Conservation (phyloP, 2,113 vertebrate genomes). For the Lophius piscatorius region DNA sequence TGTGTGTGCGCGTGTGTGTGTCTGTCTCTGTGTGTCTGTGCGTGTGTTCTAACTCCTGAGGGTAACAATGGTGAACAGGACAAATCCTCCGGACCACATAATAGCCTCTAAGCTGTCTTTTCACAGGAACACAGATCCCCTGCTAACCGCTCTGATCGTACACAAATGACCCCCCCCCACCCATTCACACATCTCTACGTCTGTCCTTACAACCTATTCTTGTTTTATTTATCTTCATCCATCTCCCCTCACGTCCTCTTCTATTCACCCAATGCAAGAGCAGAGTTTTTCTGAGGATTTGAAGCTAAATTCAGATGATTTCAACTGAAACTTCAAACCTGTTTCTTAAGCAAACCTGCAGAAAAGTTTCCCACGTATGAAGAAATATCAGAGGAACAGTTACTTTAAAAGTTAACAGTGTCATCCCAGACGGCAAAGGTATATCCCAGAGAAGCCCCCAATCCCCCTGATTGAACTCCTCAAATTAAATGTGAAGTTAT, state of each 20-base stretch:
- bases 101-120: conserved; percentile 91
- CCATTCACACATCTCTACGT: conserved; percentile 5
- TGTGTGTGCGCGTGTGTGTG: background rate
- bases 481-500: too few relatives aligned
- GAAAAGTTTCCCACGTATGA: too few relatives aligned
- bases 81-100: conserved; percentile 86
- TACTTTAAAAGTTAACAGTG: too few relatives aligned
- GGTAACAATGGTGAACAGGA: conserved; percentile 80
- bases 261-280: too few relatives aligned
- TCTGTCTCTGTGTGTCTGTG: background rate
- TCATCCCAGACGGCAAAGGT: too few relatives aligned
- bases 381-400: too few relatives aligned
- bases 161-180: conserved; percentile 30
- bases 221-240: background rate
- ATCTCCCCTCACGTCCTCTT: background rate
- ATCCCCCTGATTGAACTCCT: too few relatives aligned
- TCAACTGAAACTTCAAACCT: too few relatives aligned
- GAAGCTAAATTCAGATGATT: too few relatives aligned
- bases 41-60: conserved; percentile 69
- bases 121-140: conserved; percentile 82
- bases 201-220: background rate
- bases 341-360: too few relatives aligned
- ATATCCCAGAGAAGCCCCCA: too few relatives aligned
- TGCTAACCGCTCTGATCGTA: conserved; percentile 81
- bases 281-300: too few relatives aligned